A percentile compares a stretch with the other conserved stretches of the same genome.
Conservation (phyloP, 1,140 invertebrate genomes). For the Cyclargus thomasi region DNA sequence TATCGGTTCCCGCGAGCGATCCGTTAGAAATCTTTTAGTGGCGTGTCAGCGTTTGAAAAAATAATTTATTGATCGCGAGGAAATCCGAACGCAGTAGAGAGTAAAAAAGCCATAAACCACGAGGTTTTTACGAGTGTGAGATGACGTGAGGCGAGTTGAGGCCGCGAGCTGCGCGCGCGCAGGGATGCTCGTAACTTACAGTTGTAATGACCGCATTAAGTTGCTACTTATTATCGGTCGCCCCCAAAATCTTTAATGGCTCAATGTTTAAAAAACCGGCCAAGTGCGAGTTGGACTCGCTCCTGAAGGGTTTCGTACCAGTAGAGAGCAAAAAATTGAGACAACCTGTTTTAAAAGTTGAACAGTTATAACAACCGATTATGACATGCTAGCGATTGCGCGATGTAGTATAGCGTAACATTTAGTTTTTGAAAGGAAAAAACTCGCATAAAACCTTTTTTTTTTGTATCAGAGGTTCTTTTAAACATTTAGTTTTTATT, state of each 20-base stretch:
- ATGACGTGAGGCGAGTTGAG: constrained; percentile 49
- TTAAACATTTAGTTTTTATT: too few species aligned
- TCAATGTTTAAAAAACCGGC: neutral
- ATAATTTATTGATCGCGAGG: constrained; percentile 73
- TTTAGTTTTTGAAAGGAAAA: too few species aligned
- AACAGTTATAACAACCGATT: too few species aligned
- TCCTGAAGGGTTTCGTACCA: too few species aligned
- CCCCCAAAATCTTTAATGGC: neutral
- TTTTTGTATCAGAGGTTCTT: too few species aligned
- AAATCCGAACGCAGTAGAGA: constrained; percentile 70
- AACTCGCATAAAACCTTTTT: too few species aligned
- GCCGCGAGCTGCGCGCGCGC: constrained; percentile 23
- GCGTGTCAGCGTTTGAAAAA: constrained; percentile 71
- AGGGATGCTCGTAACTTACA: constrained; percentile 20
- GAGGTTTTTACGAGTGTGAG: constrained; percentile 71
- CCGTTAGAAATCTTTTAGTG: constrained; percentile 74
- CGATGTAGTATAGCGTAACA: too few species aligned
- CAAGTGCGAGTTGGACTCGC: too few species aligned
- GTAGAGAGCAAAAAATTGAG: too few species aligned
- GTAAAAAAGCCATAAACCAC: constrained; percentile 72
- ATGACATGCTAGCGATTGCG: too few species aligned
- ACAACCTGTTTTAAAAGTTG: too few species aligned
- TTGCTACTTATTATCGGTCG: neutral
- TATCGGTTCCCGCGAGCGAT: constrained; percentile 65
- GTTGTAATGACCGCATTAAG: constrained; percentile 15